Conservation (phyloP, 1,140 invertebrate genomes). For the Laupala kohalensis region DNA sequence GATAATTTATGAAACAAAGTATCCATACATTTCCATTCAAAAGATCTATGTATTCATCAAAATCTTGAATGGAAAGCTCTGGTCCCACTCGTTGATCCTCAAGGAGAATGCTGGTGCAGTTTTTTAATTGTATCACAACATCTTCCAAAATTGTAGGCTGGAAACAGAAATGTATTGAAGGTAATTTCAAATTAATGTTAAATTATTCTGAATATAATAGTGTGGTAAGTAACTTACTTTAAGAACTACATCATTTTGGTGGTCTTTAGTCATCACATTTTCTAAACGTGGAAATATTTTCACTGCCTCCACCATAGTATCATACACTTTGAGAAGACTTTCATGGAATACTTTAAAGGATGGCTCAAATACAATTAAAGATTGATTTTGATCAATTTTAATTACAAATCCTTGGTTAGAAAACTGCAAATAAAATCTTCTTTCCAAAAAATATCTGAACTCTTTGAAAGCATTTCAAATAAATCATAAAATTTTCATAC, state of each 20-base stretch:
- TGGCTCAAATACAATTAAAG: constrained; percentile 62
- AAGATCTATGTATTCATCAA: constrained; percentile 67
- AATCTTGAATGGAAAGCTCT: constrained; percentile 54
- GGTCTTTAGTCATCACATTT: constrained; percentile 49
- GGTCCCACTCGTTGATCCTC: constrained; percentile 56
- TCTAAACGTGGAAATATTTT: constrained; percentile 59
- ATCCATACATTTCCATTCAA: constrained; percentile 54
- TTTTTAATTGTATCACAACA: constrained; percentile 40
- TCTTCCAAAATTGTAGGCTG: constrained; percentile 55
- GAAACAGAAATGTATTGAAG: too few relatives aligned
- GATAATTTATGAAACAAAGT: neutral
- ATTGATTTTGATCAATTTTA: constrained; percentile 49
- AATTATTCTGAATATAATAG: neutral
- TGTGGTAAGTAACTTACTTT: constrained; percentile 30
- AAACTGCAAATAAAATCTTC: constrained; percentile 32
- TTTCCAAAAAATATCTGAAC: too few relatives aligned
- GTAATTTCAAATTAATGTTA: neutral
- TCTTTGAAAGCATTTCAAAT: too few relatives aligned
- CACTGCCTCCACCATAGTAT: constrained; percentile 56
- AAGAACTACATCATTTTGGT: constrained; percentile 28
- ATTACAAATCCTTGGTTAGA: constrained; percentile 62
- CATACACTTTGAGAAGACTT: constrained; percentile 53
- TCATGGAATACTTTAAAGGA: constrained; percentile 59
- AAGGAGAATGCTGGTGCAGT: constrained; percentile 42
- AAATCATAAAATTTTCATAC: too few relatives aligned